Base-by-base conservation (phyloP, 92 coral and sea anemone genomes). In the Actinostola sp. region DNA sequence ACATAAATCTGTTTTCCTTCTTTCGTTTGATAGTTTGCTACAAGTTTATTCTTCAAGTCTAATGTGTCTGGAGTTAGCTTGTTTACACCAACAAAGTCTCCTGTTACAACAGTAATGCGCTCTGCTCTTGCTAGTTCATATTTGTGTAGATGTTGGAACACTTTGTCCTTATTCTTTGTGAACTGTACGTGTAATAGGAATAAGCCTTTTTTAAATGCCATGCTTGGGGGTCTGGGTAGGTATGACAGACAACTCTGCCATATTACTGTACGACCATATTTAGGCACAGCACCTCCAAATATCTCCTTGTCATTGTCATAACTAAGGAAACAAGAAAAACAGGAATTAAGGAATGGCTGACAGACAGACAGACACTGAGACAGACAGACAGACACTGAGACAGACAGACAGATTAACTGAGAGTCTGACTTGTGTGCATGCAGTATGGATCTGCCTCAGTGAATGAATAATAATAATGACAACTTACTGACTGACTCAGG, bases 211-310 rank as follows among this genome's bases (percentile, higher is more conserved):
- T 86, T 82, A 64, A 83, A 86, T 2, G 97, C 92, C 21, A 95
- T 88, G 66, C 99, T 91, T 2, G 99, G 99, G 8, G 99, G 97
- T 24, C 97, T 79, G 20, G 91, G 88, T 1, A 95, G 89, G 63
- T 95, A 95, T 0, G 92, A 64, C 14, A 86, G 57, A 21, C 93
- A 81, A 65, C 99, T 91, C 50, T 87, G 92, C 90, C 97, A 95
- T 3, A 82, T 76, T 16, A 95, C 84, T 9, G 82, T 48, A 24
- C 99, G 89, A 32, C 99, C 99, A 66, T 65, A 83, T 8, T 85
- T 83, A 0, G 99, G 99, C 11, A 88, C 96, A 0, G 97, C 84
- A 36, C 99, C 99, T 13, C 96, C 99, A 4, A 81, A 60, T 13
- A 95, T 95, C 76, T 91, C 99, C 50, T 48, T 77, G 65, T 88